phyloP scores from a whole-genome alignment of 2,113 vertebrate species.

The Regulus satrapa region DNA sequence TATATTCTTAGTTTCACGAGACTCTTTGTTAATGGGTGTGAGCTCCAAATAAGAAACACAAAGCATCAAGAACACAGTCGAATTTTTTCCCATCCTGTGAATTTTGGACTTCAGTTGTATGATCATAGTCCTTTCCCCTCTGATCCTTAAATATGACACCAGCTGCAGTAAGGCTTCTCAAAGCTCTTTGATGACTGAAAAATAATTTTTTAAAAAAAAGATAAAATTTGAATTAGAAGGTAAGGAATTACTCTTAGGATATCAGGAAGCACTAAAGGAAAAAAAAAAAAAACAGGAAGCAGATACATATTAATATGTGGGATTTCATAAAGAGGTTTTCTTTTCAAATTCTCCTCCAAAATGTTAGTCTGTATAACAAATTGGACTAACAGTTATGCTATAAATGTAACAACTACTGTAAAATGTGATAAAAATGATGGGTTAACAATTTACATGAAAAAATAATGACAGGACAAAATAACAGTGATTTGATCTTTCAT shows the following conservation, averaged over 20 bases:
- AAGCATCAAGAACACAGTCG: background rate
- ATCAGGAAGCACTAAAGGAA: background rate
- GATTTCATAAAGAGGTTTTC: background rate
- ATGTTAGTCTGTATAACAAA: background rate
- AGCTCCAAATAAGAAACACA: background rate
- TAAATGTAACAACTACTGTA: slow-evolving; percentile 50
- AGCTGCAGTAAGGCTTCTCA: background rate
- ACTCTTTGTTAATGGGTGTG: background rate
- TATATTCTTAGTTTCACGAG: background rate
- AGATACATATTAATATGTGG: background rate
- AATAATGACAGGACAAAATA: slow-evolving; percentile 64
- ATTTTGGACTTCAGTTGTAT: background rate
- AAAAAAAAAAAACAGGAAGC: background rate
- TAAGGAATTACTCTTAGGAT: background rate
- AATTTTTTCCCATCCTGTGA: background rate
- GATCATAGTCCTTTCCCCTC: background rate
- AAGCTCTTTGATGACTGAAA: background rate
- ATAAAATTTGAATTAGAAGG: background rate
- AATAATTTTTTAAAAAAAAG: background rate
- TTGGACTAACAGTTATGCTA: background rate
- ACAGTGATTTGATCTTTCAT: slow-evolving; percentile 62
- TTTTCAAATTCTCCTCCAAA: background rate
- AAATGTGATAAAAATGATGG: slow-evolving; percentile 58
- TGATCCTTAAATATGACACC: background rate
- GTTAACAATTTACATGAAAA: slow-evolving; percentile 66